These are phyloP conservation scores for Lichenostomus cassidix DNA, from an alignment of 2,113 vertebrate genomes.

Conservation along the genomic window DNA sequence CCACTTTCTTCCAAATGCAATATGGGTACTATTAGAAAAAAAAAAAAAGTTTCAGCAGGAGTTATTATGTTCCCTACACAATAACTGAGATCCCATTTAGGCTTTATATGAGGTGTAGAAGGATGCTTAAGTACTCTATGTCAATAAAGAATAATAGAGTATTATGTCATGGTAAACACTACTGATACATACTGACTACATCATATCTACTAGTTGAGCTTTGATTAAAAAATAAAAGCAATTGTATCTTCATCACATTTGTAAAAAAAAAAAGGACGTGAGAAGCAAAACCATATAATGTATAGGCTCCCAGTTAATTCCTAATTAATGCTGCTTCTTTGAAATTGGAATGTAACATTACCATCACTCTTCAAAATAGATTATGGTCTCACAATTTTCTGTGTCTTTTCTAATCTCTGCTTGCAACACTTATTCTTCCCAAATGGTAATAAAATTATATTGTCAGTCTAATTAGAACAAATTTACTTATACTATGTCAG, in stretches of 20 bases:
- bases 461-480: neutral
- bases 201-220: neutral
- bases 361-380: neutral
- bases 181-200: neutral
- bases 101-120: fast-evolving
- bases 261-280: neutral
- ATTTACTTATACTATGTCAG: neutral
- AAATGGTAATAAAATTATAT: neutral
- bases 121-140: neutral
- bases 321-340: neutral
- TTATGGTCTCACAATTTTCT: neutral
- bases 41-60: neutral
- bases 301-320: neutral
- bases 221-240: neutral
- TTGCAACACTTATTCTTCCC: neutral
- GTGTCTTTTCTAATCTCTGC: neutral
- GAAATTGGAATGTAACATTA: neutral
- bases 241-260: neutral
- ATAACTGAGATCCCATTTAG: neutral
- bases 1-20: neutral
- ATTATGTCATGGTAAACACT: neutral
- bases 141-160: neutral
- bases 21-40: neutral
- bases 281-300: neutral
- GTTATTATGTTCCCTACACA: neutral